A percentile compares a stretch with the other conserved stretches of the same genome.
These are phyloP conservation scores for Fistularia tabacaria DNA, from an alignment of 2,797 vertebrate species.

Conservation along the genomic window DNA sequence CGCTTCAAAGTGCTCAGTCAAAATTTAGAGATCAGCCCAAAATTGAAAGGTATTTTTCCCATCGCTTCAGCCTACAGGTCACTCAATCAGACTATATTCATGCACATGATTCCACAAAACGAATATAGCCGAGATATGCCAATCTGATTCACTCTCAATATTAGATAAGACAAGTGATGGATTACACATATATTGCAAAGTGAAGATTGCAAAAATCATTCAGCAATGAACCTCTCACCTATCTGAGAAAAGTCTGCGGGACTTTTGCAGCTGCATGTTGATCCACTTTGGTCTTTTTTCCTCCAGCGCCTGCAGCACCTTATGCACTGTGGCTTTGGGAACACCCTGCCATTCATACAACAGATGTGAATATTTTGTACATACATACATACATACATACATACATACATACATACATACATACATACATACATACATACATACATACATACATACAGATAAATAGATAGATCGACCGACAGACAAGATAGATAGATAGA, in stretches of 20 bases:
- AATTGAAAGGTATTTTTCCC: conserved; percentile 56
- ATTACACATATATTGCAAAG: conserved; percentile 8
- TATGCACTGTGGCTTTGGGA: conserved; percentile 81
- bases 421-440: too few species aligned
- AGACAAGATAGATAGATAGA: too few species aligned
- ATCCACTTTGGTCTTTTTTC: conserved; percentile 88
- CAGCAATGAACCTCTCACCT: conserved; percentile 73
- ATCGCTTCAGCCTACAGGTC: conserved; percentile 48
- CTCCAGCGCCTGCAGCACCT: conserved; percentile 85
- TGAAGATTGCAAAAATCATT: conserved; percentile 4
- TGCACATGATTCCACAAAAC: conserved; percentile 59
- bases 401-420: too few species aligned
- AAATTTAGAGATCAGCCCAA: conserved; percentile 58
- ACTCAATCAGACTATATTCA: conserved; percentile 43
- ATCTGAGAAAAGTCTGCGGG: conserved; percentile 81
- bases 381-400: neutral
- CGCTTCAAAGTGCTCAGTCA: conserved; percentile 46
- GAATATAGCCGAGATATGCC: conserved; percentile 48
- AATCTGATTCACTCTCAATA: conserved; percentile 29
- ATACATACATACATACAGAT: too few species aligned
- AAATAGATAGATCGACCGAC: too few species aligned
- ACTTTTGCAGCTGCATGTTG: conserved; percentile 83
- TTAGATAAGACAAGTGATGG: conserved; percentile 21
- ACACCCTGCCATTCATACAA: conserved; percentile 54
- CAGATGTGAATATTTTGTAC: neutral